Base-by-base conservation (phyloP, 1,140 invertebrate species). In the Drosophila jambulina region DNA sequence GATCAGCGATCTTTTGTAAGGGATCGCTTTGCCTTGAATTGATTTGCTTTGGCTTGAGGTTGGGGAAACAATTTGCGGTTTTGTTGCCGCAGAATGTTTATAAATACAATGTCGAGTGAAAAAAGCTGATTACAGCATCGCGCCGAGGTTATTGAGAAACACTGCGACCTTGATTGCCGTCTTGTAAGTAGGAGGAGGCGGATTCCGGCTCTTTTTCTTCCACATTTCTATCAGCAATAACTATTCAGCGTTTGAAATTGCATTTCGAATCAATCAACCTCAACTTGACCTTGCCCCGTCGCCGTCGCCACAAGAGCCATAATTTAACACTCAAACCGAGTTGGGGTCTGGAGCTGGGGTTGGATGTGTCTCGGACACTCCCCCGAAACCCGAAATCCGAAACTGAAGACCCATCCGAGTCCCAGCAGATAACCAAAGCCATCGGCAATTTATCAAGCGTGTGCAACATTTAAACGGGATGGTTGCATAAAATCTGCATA, bases 401-500 rank as follows among this genome's bases (percentile, higher is more conserved):
- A 27, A 49, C 46, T 19, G 17, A 29, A 51, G 38, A 25, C 42
- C 27, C 40, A 58, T 46, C n/a, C 13, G 57, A 49, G 25, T 61
- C 59, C 59, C 34, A 60, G 72, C 45, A 49, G 77, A 83, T 82
- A 76, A 49, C 56, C 79, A 63, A 82, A 69, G 54, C 53, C 68
- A 45, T 62, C 54, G 60, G 62, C 77, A 70, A 87, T 87, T 87
- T 87, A 88, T 87, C 84, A 87, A 75, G 79, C 49, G 59, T 48
- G 80, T 78, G 83, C 83, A 87, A 88, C 84, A 87, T 87, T 87
- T 82, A 54, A 68, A 67, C 78, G 63, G 63, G 70, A 75, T 68
- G 67, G 70, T 65, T 75, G 80, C 84, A 88, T 87, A 71, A 88
- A 87, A 87, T 87, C 78, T 87, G 84, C 84, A 87, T 87, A 87